Conservation (phyloP, 2,888 invertebrate species). For the Ametastegia equiseti region DNA sequence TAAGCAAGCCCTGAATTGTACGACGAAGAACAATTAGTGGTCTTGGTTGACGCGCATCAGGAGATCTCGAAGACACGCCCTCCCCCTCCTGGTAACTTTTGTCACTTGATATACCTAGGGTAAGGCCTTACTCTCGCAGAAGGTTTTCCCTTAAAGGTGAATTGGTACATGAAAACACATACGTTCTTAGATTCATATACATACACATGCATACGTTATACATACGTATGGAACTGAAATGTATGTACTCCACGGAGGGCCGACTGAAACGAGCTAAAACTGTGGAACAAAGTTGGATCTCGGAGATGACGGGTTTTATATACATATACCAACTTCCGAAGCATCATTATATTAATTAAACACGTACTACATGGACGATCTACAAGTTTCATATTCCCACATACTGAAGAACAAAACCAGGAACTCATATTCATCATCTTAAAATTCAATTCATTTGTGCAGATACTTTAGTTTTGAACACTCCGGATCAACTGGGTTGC, state of each 20-base stretch:
- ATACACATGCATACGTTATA: too few species aligned
- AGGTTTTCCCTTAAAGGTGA: neutral
- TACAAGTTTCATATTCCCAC: neutral
- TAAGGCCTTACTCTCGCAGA: neutral
- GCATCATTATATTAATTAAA: neutral
- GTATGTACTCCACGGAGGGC: neutral
- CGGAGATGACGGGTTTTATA: constrained; percentile 2
- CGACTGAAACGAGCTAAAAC: constrained; percentile 14
- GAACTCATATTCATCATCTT: too few species aligned
- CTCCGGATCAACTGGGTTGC: too few species aligned
- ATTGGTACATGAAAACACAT: too few species aligned
- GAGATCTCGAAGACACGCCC: neutral
- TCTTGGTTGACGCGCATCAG: neutral
- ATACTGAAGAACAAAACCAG: neutral
- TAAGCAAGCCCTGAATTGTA: neutral
- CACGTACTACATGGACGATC: neutral
- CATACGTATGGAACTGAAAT: neutral
- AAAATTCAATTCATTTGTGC: too few species aligned
- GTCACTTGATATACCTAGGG: constrained; percentile 26
- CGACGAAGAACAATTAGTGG: constrained; percentile 15
- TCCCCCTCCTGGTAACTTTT: constrained; percentile 1
- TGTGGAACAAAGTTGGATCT: constrained; percentile 4
- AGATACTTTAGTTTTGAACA: too few species aligned
- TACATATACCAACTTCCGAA: neutral
- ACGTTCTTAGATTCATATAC: too few species aligned